These are phyloP conservation scores for Osmoderma eremita DNA, from an alignment of 2,888 invertebrate species.

Conservation along the genomic window DNA sequence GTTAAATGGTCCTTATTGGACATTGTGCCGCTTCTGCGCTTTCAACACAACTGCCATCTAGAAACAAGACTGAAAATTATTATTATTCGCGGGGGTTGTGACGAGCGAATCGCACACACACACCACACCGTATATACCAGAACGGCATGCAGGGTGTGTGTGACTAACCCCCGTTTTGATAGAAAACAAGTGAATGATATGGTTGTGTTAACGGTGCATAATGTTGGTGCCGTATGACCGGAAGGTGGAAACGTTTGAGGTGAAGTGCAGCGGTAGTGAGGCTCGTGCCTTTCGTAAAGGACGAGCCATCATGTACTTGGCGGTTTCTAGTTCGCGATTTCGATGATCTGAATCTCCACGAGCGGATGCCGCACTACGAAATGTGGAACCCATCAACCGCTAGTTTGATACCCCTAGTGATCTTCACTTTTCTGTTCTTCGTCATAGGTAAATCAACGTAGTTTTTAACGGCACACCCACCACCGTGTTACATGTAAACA, in stretches of 20 bases:
- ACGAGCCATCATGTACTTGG: constrained; percentile 60
- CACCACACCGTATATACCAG: constrained; percentile 57
- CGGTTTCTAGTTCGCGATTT: constrained; percentile 55
- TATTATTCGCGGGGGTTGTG: constrained; percentile 57
- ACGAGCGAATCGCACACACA: constrained; percentile 49
- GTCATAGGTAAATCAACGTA: constrained; percentile 57
- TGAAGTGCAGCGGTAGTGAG: constrained; percentile 48
- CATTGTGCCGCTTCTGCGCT: constrained; percentile 54
- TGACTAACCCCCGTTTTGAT: constrained; percentile 47
- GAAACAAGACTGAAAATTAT: constrained; percentile 55
- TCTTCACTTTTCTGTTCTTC: constrained; percentile 58
- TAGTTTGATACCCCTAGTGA: constrained; percentile 56
- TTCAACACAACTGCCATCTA: constrained; percentile 55
- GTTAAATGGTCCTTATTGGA: constrained; percentile 54
- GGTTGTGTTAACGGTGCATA: constrained; percentile 54
- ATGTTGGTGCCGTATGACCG: constrained; percentile 55
- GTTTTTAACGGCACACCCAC: constrained; percentile 59
- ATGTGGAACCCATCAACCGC: constrained; percentile 59
- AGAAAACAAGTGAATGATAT: constrained; percentile 48
- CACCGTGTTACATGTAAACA: constrained; percentile 63
- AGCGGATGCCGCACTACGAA: constrained; percentile 51
- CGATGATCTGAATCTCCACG: constrained; percentile 59
- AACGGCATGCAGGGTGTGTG: constrained; percentile 59
- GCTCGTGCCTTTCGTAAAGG: constrained; percentile 52
- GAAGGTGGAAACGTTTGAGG: constrained; percentile 45